Evolutionary conservation across 2,888 invertebrate genomes (phyloP), one percentile per base, ranked within the genome.

Genomic region (Phlogophora meticulosa): DNA sequence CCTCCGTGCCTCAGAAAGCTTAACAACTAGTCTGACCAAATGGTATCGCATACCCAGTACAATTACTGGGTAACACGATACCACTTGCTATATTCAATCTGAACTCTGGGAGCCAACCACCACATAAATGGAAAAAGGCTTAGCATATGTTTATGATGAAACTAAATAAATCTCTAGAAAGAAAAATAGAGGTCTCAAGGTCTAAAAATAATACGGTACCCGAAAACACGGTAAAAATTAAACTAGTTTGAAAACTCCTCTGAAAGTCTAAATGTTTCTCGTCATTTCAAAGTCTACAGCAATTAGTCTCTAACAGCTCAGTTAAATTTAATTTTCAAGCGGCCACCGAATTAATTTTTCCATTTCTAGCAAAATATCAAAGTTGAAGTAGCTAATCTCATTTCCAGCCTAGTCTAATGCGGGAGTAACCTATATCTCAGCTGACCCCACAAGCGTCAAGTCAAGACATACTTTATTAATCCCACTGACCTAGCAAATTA

Each of bases 401-500:
- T 51, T 67, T 38, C n/a, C 4, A 4, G 13, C 9, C n/a, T 10
- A 20, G 13, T 34, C 17, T 32, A 42, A 60, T n/a, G 28, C 10
- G 0, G 10, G 10, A 42, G 15, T 59, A 55, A 60, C 28, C 22
- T 32, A 38, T 34, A 65, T 65, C 28, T 17, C 17, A 24, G 32
- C 15, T 15, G n/a, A 48, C 17, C 10, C 20, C 20, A 20, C 22
- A 51, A 24, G 7, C 3, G 28, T n/a, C 7, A 34, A 43, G 11
- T 43, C 59, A 42, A 32, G 60, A 65, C 61, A 63, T 48, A 32
- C 13, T 22, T 34, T 24, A 45, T 59, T 52, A 53, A 43, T 13
- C 36, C 1, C 32, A 52, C 34, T 36, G 4, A 20, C 22, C n/a
- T 28, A 28, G 4, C 45, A 60, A 68, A 68, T 76, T 46, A 22